Evolutionary conservation across 1,140 invertebrate genomes (phyloP), one percentile per base, ranked within the genome.

Genomic region (Monochamus saltuarius): DNA sequence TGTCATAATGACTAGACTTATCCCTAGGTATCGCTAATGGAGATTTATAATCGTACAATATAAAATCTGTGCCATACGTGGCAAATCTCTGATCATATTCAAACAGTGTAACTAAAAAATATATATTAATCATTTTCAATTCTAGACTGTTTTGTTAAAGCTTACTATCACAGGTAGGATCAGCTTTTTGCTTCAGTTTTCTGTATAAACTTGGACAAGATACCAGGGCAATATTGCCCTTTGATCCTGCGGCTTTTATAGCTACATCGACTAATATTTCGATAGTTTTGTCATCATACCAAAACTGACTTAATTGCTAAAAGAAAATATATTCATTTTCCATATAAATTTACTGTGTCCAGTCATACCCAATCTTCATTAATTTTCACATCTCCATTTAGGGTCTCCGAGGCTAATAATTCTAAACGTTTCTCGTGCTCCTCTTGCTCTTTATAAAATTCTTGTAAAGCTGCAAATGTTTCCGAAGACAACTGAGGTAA

Each of bases 241-340:
- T 77, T 13, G 80, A 77, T 9, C 79, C 79, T 50, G 85, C 67
- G 16, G 84, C 62, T 61, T 76, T 73, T 52, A 79, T 65, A 13
- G 86, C 85, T 64, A 89, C 86, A 65, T 83, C 82, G 0, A 88
- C 84, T 0, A 97, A 77, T 11, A 72, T 75, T 45, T 84, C 75
- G 50, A 89, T 85, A 11, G 94, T 97, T 13, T 81, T 71, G 34
- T 91, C 84, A 73, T 91, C 85, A 72, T 97, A 98, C 95, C 95
- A 98, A 82, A 98, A 97, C 77, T 98, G 95, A 74, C 94, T 96
- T 17, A 97, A 76, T 93, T 97, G 92, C 95, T 97, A 73, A 3
- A 85, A 85, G 67, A 62, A 62, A 58, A 43, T 43, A n/a, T 51
- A n/a, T 8, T 13, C 1, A 9, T 45, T 14, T 47, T 17, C 13